Percentiles rank a stretch among this genome's conserved stretches.
These are phyloP conservation scores for Hypomesus transpacificus DNA, from an alignment of 2,113 vertebrate species.

Conservation along the genomic window DNA sequence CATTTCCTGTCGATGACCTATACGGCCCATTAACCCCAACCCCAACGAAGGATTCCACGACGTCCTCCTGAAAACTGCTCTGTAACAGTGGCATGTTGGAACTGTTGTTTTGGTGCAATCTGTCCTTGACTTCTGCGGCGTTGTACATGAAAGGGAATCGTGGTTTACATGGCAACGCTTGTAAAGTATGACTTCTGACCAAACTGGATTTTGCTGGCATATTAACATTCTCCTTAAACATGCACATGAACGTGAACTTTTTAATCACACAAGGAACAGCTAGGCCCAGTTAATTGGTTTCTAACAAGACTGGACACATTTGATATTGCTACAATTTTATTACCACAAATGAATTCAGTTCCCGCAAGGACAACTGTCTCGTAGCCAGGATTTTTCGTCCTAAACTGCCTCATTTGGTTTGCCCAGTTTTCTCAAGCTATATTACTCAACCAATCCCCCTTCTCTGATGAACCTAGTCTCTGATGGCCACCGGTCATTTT, in stretches of 20 bases:
- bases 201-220: too few relatives aligned
- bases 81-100: too few relatives aligned
- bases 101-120: too few relatives aligned
- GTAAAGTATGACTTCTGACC: too few relatives aligned
- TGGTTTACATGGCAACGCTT: too few relatives aligned
- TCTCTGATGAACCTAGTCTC: neutral
- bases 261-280: too few relatives aligned
- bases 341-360: conserved; percentile 57
- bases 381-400: conserved; percentile 1
- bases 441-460: neutral
- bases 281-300: conserved; percentile 53
- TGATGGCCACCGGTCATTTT: neutral
- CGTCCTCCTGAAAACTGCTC: conserved; percentile 37
- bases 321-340: conserved; percentile 54
- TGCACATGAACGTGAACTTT: too few relatives aligned
- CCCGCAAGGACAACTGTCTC: conserved; percentile 51
- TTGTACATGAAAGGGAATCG: too few relatives aligned
- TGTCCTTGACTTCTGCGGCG: too few relatives aligned
- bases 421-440: neutral
- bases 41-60: conserved; percentile 23
- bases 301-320: conserved; percentile 52
- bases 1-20: conserved; percentile 48
- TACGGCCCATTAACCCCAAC: conserved; percentile 45
- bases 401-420: conserved; percentile 28
- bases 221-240: too few relatives aligned